Conservation (phyloP, 2,113 vertebrate genomes). For the Craseonycteris thonglongyai region DNA sequence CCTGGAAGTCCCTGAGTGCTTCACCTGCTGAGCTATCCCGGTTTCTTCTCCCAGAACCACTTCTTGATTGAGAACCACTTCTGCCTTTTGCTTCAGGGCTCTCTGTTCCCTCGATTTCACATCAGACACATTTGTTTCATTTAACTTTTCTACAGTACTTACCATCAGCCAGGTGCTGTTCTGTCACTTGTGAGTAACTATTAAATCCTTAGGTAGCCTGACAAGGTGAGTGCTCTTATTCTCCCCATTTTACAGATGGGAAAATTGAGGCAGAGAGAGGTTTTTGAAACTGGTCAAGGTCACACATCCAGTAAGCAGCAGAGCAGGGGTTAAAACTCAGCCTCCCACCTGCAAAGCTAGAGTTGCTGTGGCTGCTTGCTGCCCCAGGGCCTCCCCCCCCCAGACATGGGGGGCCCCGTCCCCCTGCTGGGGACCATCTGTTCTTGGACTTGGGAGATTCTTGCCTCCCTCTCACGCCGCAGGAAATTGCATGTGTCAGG, state of each 20-base stretch:
- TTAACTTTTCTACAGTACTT: not conserved
- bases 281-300: not conserved
- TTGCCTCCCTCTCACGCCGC: fast-evolving
- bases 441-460: not conserved
- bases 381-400: too few species aligned
- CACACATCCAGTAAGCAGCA: not conserved
- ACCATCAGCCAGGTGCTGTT: not conserved
- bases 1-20: too few species aligned
- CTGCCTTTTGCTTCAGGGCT: not conserved
- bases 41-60: too few species aligned
- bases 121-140: not conserved
- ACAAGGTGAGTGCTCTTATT: not conserved
- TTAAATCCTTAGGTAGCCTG: not conserved
- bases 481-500: not conserved
- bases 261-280: not conserved
- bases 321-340: not conserved
- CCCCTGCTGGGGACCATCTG: fast-evolving
- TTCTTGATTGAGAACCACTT: not conserved
- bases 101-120: not conserved
- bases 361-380: fast-evolving
- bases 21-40: too few species aligned
- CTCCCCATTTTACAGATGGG: not conserved
- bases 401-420: fast-evolving
- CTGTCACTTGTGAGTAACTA: not conserved
- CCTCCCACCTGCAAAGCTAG: fast-evolving